Evolutionary conservation across 2,797 vertebrate species (phyloP).

Genomic region (Lepilemur ruficaudatus): DNA sequence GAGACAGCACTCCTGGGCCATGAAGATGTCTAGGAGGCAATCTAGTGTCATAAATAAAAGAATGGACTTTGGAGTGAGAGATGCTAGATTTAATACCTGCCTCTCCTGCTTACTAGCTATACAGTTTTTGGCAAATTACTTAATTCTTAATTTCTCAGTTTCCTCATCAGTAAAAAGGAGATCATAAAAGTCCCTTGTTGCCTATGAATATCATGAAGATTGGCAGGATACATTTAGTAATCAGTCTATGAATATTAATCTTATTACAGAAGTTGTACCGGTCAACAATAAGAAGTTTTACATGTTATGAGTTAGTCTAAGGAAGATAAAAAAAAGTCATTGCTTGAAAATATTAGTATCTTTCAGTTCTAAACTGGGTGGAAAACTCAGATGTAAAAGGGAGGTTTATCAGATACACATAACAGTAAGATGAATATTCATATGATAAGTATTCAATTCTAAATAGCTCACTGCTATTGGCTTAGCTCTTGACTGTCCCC

Average conservation of each 20-base stretch:
- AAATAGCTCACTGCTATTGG: neutral
- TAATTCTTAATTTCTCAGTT: neutral
- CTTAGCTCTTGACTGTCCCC: neutral
- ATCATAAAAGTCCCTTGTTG: neutral
- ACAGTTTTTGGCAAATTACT: neutral
- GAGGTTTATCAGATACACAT: neutral
- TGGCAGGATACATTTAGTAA: neutral
- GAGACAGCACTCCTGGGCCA: neutral
- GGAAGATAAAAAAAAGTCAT: neutral
- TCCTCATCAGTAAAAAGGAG: neutral
- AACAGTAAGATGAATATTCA: neutral
- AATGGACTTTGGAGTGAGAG: neutral
- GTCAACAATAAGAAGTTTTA: neutral
- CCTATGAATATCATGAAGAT: neutral
- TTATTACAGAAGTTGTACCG: neutral
- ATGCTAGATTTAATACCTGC: neutral
- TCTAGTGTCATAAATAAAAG: neutral
- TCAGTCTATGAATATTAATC: neutral
- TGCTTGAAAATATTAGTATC: neutral
- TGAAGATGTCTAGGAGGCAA: neutral
- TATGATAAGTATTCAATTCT: neutral
- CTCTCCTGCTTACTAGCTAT: neutral
- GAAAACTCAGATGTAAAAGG: neutral
- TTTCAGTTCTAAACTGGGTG: neutral
- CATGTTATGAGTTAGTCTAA: neutral